phyloP scores from a whole-genome alignment of 2,888 invertebrate species.

The Diabrotica balteata region DNA sequence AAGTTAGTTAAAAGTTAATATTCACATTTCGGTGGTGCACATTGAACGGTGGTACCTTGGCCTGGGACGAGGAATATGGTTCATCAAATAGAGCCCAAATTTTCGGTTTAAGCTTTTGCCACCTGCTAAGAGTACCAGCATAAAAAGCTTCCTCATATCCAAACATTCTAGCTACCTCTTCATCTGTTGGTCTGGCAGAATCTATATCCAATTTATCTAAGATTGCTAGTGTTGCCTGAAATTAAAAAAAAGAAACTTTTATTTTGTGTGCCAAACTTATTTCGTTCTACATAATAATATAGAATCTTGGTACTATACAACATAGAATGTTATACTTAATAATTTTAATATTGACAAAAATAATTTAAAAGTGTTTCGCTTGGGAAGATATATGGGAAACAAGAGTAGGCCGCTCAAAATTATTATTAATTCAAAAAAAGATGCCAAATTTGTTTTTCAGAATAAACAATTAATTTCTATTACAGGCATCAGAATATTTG shows the following conservation, averaged over 20 bases:
- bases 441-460: too few species aligned
- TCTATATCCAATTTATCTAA: slow-evolving; percentile 95
- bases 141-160: slow-evolving; percentile 87
- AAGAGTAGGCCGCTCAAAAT: too few species aligned
- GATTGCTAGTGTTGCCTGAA: slow-evolving; percentile 90
- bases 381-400: too few species aligned
- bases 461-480: too few species aligned
- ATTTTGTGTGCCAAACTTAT: too few species aligned
- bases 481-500: too few species aligned
- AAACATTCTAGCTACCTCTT: slow-evolving; percentile 91
- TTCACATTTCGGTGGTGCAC: slow-evolving; percentile 64
- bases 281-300: too few species aligned
- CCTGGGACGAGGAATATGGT: slow-evolving; percentile 90
- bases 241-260: slow-evolving; percentile 2
- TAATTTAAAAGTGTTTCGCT: too few species aligned
- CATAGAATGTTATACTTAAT: too few species aligned
- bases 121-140: slow-evolving; percentile 78
- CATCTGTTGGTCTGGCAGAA: slow-evolving; percentile 89
- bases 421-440: too few species aligned
- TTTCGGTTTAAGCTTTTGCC: slow-evolving; percentile 91
- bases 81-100: slow-evolving; percentile 97
- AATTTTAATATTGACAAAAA: too few species aligned
- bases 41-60: slow-evolving; percentile 89
- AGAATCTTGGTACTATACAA: too few species aligned
- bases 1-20: slow-evolving; percentile 49